A percentile compares a stretch with the other conserved stretches of the same genome.
Conservation (phyloP, 2,113 vertebrate species). For the Cephalopterus ornatus region DNA sequence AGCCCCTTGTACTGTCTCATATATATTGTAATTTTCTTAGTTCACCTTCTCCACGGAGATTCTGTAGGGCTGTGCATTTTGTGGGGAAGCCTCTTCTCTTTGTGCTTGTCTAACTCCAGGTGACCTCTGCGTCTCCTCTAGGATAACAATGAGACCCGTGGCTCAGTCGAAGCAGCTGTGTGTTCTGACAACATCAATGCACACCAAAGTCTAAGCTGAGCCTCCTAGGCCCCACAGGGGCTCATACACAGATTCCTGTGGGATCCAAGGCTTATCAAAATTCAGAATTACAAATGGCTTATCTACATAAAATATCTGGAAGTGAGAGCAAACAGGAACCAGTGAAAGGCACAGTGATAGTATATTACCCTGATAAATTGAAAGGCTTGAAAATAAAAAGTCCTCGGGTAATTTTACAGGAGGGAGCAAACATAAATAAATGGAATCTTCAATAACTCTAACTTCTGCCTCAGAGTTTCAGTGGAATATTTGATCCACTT, state of each 20-base stretch:
- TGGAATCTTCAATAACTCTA: not conserved
- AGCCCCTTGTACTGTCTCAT: not conserved
- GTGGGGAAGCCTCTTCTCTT: not conserved
- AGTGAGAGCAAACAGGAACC: not conserved
- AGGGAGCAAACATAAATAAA: not conserved
- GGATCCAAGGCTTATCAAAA: not conserved
- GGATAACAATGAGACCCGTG: not conserved
- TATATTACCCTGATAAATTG: not conserved
- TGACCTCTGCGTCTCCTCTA: not conserved
- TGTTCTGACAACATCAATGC: not conserved
- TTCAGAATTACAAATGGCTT: not conserved
- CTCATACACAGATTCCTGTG: not conserved
- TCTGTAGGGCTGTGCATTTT: not conserved
- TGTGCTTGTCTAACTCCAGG: not conserved
- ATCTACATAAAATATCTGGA: not conserved
- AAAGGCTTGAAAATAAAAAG: not conserved
- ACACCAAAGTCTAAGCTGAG: not conserved
- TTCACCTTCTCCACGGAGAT: not conserved
- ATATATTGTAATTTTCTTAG: not conserved
- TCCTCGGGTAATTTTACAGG: not conserved
- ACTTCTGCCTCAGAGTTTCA: not conserved
- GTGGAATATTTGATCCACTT: not conserved
- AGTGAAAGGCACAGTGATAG: not conserved
- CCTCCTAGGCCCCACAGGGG: not conserved
- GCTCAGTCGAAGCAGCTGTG: not conserved